phyloP scores from a whole-genome alignment of 2,797 vertebrate species.

The Varecia variegata region DNA sequence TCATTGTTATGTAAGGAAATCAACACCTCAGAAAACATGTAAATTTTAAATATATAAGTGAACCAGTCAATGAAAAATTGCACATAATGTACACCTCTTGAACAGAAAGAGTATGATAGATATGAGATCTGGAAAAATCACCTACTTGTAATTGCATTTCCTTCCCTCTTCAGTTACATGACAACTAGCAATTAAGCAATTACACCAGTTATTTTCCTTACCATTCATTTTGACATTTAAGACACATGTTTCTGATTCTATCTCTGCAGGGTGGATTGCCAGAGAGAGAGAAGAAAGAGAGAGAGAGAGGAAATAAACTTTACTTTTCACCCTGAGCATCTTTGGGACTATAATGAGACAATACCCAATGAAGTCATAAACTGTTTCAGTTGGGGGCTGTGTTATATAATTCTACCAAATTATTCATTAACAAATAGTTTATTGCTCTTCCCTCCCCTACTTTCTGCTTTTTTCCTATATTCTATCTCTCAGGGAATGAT shows the following conservation, averaged over 20 bases:
- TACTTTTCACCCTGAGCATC: not conserved
- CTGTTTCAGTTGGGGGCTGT: not conserved
- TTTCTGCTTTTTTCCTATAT: not conserved
- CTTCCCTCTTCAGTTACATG: constrained; percentile 17
- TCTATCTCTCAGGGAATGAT: not conserved
- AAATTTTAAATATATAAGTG: not conserved
- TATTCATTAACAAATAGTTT: not conserved
- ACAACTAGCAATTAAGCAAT: constrained; percentile 55
- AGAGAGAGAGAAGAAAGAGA: not conserved
- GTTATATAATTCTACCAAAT: not conserved
- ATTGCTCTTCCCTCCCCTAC: not conserved
- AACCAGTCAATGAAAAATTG: not conserved
- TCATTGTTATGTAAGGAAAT: not conserved
- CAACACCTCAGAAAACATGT: not conserved
- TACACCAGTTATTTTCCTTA: constrained; percentile 34
- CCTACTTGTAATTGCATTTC: constrained; percentile 42
- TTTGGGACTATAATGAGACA: not conserved
- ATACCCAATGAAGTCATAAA: not conserved
- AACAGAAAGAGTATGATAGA: not conserved
- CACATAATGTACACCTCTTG: not conserved
- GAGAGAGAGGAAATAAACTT: not conserved
- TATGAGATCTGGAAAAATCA: constrained; percentile 26
- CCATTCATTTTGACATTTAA: constrained; percentile 36
- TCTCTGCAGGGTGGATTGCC: not conserved
- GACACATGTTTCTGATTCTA: constrained; percentile 52